Evolutionary conservation across 92 coral and sea anemone genomes (phyloP).

Genomic region (Parazoanthus darwini): DNA sequence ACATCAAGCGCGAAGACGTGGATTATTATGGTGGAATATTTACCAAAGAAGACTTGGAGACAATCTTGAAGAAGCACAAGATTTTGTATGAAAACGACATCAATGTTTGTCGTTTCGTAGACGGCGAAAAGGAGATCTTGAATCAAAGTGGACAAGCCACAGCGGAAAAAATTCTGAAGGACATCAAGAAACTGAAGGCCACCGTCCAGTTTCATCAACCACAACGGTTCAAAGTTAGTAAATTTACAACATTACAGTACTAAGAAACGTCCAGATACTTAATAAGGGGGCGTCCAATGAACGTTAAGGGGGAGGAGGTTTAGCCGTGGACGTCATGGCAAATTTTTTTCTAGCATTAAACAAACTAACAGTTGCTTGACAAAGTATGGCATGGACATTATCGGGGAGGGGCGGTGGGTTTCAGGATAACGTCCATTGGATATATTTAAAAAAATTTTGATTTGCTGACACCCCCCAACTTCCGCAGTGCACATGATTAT

Average conservation of each 20-base stretch:
- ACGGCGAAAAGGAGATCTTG: conserved; percentile 70
- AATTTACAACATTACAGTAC: neutral
- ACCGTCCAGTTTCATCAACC: conserved; percentile 85
- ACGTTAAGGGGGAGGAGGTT: too few relatives aligned
- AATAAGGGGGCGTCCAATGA: too few relatives aligned
- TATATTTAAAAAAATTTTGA: too few relatives aligned
- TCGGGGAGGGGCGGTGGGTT: too few relatives aligned
- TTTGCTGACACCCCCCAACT: too few relatives aligned
- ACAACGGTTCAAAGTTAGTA: conserved; percentile 84
- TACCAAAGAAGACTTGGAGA: conserved; percentile 65
- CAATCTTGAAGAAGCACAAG: conserved; percentile 69
- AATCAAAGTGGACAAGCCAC: conserved; percentile 63
- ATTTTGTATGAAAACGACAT: conserved; percentile 75
- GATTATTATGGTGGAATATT: conserved; percentile 75
- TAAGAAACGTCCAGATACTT: too few relatives aligned
- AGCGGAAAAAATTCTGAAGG: conserved; percentile 58
- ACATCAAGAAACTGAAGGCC: conserved; percentile 66
- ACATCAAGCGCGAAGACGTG: conserved; percentile 68
- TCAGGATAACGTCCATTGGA: too few relatives aligned
- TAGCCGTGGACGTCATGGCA: too few relatives aligned
- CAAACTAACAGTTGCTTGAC: too few relatives aligned
- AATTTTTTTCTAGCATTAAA: too few relatives aligned
- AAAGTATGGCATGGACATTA: too few relatives aligned
- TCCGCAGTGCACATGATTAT: too few relatives aligned
- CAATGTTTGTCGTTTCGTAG: conserved; percentile 73